Conservation (phyloP, 2,113 vertebrate genomes). For the Lamprologus speciosus region DNA sequence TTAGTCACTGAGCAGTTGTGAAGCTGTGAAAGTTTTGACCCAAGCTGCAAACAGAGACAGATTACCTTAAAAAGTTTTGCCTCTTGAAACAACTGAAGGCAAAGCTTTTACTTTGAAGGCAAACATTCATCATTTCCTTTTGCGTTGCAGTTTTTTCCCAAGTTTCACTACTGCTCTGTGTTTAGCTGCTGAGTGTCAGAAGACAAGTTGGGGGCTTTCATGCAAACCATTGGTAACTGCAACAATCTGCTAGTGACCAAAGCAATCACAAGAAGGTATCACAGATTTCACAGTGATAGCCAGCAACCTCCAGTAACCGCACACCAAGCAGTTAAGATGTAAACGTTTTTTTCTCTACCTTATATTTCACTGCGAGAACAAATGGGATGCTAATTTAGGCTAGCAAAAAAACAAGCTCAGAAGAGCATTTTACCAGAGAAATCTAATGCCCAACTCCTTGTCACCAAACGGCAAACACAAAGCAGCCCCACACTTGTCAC, state of each 20-base stretch:
- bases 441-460: fast-evolving
- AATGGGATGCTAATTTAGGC: background rate
- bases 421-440: background rate
- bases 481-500: background rate
- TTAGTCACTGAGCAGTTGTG: background rate
- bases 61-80: background rate
- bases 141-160: background rate
- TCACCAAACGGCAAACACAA: background rate
- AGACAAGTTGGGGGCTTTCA: background rate
- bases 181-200: background rate
- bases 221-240: background rate
- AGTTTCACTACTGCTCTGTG: background rate
- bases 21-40: background rate
- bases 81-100: background rate
- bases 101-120: background rate
- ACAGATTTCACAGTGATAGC: background rate
- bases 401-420: background rate
- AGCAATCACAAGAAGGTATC: background rate
- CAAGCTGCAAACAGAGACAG: background rate
- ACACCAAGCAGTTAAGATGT: background rate
- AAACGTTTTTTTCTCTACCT: background rate
- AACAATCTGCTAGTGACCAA: background rate
- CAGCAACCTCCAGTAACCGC: background rate
- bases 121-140: background rate
- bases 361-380: background rate